Percentiles rank a stretch among this genome's conserved stretches.
Evolutionary conservation across 2,797 vertebrate genomes (phyloP).

Genomic region (Remorina albescens): DNA sequence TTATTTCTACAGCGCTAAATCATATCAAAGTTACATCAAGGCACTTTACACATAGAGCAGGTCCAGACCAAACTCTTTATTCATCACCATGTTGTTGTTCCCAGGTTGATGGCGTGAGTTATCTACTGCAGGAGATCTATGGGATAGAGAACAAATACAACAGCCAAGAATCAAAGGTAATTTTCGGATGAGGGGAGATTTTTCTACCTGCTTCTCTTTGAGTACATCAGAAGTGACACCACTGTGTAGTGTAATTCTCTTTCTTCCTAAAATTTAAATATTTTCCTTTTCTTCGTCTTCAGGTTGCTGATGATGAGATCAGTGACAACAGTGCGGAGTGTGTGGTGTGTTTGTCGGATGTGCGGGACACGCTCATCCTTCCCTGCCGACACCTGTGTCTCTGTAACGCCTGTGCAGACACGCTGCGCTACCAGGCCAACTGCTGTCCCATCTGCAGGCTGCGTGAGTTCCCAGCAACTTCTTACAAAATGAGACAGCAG

Average conservation of each 20-base stretch:
- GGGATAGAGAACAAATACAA: conserved; percentile 99
- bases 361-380: conserved; percentile 97
- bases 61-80: too few relatives aligned
- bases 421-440: conserved; percentile 97
- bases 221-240: conserved; percentile 4
- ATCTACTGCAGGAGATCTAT: conserved; percentile 98
- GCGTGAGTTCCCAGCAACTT: conserved; percentile 83
- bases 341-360: conserved; percentile 96
- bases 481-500: background rate
- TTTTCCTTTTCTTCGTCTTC: conserved; percentile 21
- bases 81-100: conserved; percentile 34
- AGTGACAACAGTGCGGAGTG: conserved; percentile 99
- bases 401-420: conserved; percentile 95
- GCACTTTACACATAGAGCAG: too few relatives aligned
- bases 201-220: conserved; percentile 5
- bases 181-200: background rate
- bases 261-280: background rate
- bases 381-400: conserved; percentile 96
- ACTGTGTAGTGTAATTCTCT: background rate
- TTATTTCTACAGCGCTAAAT: too few relatives aligned
- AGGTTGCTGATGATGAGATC: conserved; percentile 96
- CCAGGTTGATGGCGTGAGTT: conserved; percentile 98
- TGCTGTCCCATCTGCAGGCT: conserved; percentile 98
- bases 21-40: too few relatives aligned
- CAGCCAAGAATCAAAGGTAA: conserved; percentile 94